phyloP scores from a whole-genome alignment of 2,113 vertebrate species.

The Trichomycterus rosablanca region DNA sequence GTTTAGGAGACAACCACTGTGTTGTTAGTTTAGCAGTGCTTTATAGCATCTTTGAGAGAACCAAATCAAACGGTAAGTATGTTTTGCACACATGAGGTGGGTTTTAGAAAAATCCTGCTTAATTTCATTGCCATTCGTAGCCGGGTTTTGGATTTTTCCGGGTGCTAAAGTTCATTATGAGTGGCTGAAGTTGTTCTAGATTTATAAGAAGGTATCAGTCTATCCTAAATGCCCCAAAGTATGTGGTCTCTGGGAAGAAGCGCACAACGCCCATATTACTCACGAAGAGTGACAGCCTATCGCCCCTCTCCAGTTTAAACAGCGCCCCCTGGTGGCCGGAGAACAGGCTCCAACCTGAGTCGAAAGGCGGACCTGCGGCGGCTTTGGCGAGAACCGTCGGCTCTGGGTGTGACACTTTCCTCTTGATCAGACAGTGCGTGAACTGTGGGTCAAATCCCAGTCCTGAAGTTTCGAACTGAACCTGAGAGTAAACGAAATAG shows the following conservation, averaged over 20 bases:
- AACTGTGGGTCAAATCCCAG: background rate
- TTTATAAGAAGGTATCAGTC: slow-evolving; percentile 18
- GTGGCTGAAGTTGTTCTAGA: background rate
- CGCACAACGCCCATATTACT: slow-evolving; percentile 34
- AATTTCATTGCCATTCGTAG: too few relatives aligned
- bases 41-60: too few relatives aligned
- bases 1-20: too few relatives aligned
- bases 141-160: too few relatives aligned
- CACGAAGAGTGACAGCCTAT: slow-evolving; percentile 43
- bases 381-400: slow-evolving; percentile 41
- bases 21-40: too few relatives aligned
- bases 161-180: too few relatives aligned
- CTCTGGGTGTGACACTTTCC: slow-evolving; percentile 14
- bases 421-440: slow-evolving; percentile 46
- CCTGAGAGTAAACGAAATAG: slow-evolving; percentile 51
- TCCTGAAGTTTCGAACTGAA: slow-evolving; percentile 37
- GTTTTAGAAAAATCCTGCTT: too few relatives aligned
- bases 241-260: slow-evolving; percentile 45
- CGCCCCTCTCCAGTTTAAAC: slow-evolving; percentile 45
- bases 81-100: too few relatives aligned
- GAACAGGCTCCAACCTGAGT: slow-evolving; percentile 25
- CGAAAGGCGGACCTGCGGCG: background rate
- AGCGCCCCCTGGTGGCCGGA: slow-evolving; percentile 52
- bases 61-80: too few relatives aligned
- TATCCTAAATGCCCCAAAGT: slow-evolving; percentile 52